A percentile compares a stretch with the other conserved stretches of the same genome.
phyloP scores from a whole-genome alignment of 2,797 vertebrate species.

The Spheniscus humboldti region DNA sequence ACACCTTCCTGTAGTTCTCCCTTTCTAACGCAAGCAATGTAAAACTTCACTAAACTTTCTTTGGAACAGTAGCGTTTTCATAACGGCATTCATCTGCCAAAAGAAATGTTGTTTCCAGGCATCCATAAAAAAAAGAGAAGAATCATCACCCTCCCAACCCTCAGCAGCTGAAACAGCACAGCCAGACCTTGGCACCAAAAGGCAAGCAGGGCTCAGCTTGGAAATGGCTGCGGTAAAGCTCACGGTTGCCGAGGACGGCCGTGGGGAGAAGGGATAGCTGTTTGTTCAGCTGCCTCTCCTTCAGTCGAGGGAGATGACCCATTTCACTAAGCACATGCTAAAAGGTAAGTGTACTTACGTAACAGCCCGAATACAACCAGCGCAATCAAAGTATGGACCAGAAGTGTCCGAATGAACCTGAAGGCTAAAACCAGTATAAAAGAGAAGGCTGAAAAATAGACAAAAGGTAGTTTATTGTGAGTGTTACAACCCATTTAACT shows the following conservation, averaged over 20 bases:
- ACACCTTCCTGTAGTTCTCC: background rate
- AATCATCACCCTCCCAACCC: background rate
- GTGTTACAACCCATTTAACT: background rate
- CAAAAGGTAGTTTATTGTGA: background rate
- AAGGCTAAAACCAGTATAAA: slow-evolving; percentile 68
- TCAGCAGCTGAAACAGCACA: background rate
- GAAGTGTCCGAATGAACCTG: slow-evolving; percentile 65
- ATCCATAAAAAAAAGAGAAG: background rate
- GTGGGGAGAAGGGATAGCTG: background rate
- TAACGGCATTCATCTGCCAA: background rate
- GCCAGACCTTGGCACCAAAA: background rate
- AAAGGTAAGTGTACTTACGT: slow-evolving; percentile 71
- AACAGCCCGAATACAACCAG: slow-evolving; percentile 72
- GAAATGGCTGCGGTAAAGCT: background rate
- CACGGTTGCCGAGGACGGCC: background rate
- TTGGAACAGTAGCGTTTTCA: background rate
- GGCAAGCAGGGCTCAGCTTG: background rate
- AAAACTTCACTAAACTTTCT: background rate
- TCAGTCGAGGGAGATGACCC: background rate
- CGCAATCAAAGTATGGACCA: slow-evolving; percentile 74
- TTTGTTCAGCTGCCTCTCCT: background rate
- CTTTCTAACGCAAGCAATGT: background rate
- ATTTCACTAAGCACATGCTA: background rate
- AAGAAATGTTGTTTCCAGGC: background rate
- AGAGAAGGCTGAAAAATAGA: slow-evolving; percentile 69